Conservation (phyloP, 1,140 invertebrate species). For the Xylocopa sonorina region DNA sequence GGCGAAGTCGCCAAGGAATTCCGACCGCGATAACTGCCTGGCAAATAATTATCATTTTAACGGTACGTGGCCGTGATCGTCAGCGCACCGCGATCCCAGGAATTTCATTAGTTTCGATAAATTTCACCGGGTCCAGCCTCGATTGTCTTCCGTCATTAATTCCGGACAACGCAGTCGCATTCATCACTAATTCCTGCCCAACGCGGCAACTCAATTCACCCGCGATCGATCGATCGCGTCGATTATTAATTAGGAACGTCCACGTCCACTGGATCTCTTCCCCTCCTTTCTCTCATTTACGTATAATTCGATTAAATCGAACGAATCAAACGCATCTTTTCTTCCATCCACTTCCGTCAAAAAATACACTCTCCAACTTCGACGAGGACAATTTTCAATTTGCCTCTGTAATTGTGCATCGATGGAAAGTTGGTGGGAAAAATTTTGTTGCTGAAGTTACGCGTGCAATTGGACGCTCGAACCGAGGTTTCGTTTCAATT, state of each 20-base stretch:
- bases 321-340: too few relatives aligned
- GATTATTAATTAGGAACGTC: constrained; percentile 14
- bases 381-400: too few relatives aligned
- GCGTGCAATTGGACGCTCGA: too few relatives aligned
- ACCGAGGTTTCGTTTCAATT: too few relatives aligned
- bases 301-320: too few relatives aligned
- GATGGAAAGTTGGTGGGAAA: too few relatives aligned
- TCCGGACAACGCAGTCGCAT: constrained; percentile 50
- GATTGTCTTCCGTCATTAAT: constrained; percentile 59
- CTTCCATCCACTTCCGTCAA: too few relatives aligned
- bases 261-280: not conserved
- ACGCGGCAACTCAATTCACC: constrained; percentile 46
- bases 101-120: constrained; percentile 70
- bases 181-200: constrained; percentile 56
- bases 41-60: constrained; percentile 61
- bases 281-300: too few relatives aligned
- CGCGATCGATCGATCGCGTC: not conserved
- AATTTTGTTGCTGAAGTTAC: too few relatives aligned
- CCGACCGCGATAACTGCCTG: constrained; percentile 43
- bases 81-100: constrained; percentile 35
- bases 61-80: constrained; percentile 43
- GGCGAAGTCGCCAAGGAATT: constrained; percentile 17
- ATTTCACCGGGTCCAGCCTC: constrained; percentile 46
- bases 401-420: too few relatives aligned
- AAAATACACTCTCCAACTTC: too few relatives aligned